Base-by-base conservation (phyloP, 37 sponge, comb jelly and placozoan genomes). In the Cliona cf. orientalis region DNA sequence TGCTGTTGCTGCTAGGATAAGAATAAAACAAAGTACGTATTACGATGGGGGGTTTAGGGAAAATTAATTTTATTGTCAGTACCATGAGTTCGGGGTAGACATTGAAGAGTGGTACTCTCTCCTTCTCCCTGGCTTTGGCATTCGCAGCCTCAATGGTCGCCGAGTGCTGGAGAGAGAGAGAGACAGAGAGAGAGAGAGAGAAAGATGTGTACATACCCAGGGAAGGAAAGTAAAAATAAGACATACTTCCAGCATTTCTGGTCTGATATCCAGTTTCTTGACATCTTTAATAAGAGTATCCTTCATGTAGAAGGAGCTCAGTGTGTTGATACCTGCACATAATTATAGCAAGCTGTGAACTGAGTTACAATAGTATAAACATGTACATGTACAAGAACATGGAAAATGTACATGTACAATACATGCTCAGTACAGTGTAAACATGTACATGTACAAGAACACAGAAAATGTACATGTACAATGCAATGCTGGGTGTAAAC, bases 51-150 rank as follows among this genome's bases (percentile, higher is more conserved):
- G 35, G 33, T 66, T 32, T 32, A 5, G 3, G 11, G 5, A 36
- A 66, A 66, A 11, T 49, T 19, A 49, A 49, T 11, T 49, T 19
- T 17, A 19, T 49, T 11, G 14, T 19, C 55, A 17, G 55, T 83
- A 88, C 90, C 64, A 76, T 45, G 61, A 94, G 71, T 1, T 82
- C 88, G 21, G 95, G 92, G 46, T 84, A 95, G 40, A 95, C 75
- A 35, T 75, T 28, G 79, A 91, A 95, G 40, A 95, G 59, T 31
- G 71, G 85, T 28, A 79, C 72, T 53, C 87, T 84, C 66, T 40
- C 46, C 11, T 26, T 49, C 31, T 75, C 32, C 42, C 93, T 72
- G 39, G 53, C 53, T 25, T 42, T 26, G 21, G 69, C 69, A 84
- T 72, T 82, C 62, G 21, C 44, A 57, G 55, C 67, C 46, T 79